These are phyloP conservation scores for Sipha flava DNA, from an alignment of 1,140 invertebrate species.

Conservation along the genomic window DNA sequence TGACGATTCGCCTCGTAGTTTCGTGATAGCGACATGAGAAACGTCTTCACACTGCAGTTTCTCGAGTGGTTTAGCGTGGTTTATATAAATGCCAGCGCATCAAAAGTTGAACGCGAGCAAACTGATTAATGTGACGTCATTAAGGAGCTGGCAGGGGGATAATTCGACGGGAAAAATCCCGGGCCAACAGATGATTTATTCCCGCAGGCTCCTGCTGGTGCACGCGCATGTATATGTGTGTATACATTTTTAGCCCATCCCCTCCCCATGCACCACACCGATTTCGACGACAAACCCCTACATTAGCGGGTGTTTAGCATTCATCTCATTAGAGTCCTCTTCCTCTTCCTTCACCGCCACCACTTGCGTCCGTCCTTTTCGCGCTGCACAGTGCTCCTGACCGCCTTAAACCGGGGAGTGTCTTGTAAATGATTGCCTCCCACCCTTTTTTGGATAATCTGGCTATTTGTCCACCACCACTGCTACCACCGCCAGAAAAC, in stretches of 20 bases:
- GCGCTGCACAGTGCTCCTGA: neutral
- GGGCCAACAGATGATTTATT: conserved; percentile 6
- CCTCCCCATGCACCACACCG: no score
- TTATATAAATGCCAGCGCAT: conserved; percentile 5
- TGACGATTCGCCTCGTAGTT: no score
- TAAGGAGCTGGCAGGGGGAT: neutral
- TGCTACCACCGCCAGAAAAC: neutral
- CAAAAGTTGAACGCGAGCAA: conserved; percentile 22
- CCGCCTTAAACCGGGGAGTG: neutral
- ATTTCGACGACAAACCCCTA: neutral
- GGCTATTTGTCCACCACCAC: conserved; percentile 11
- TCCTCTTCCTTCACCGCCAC: no score
- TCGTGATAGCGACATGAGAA: no score
- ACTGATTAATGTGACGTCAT: conserved; percentile 23
- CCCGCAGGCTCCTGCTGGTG: neutral
- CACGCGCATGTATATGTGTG: no score
- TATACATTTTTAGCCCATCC: no score
- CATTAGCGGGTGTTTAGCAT: conserved; percentile 15
- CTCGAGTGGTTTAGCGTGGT: neutral
- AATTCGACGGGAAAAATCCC: conserved; percentile 1
- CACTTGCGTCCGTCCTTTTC: no score
- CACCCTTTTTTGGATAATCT: conserved; percentile 16
- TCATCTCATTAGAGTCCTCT: neutral
- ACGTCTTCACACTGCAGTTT: no score
- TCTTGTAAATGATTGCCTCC: conserved; percentile 3